Conservation (phyloP, 2,797 vertebrate genomes). For the Schizopygopsis pylzovi region DNA sequence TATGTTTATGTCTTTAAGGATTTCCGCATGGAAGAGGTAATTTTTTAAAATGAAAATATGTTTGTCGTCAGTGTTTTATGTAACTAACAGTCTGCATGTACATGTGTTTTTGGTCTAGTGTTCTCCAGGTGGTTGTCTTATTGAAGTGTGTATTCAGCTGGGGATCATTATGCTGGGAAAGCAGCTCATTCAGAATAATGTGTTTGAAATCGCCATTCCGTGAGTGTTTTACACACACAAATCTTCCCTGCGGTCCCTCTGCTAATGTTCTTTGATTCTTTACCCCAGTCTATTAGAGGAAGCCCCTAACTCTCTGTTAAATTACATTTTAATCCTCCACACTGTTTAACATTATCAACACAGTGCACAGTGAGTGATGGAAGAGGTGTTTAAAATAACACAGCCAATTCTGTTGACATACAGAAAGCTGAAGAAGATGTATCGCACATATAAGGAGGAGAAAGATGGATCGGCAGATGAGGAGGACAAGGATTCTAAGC, state of each 20-base stretch:
- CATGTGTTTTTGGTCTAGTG: slow-evolving; percentile 73
- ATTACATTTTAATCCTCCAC: neutral
- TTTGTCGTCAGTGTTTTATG: slow-evolving; percentile 3
- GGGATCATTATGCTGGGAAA: slow-evolving; percentile 99
- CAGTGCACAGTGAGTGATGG: neutral
- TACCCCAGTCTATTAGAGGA: neutral
- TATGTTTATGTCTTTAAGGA: slow-evolving; percentile 93
- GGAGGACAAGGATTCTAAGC: slow-evolving; percentile 73
- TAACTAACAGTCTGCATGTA: slow-evolving; percentile 22
- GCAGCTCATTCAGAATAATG: slow-evolving; percentile 97
- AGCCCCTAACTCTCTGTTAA: slow-evolving; percentile 10
- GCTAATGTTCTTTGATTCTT: slow-evolving; percentile 4
- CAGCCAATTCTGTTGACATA: neutral
- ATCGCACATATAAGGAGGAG: slow-evolving; percentile 75
- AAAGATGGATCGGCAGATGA: slow-evolving; percentile 71
- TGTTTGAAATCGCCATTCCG: slow-evolving; percentile 98
- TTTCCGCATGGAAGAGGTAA: slow-evolving; percentile 96
- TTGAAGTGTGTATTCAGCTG: slow-evolving; percentile 96
- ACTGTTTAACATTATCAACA: slow-evolving; percentile 20
- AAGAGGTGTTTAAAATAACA: neutral
- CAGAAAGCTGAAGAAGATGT: slow-evolving; percentile 84
- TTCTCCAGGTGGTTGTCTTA: slow-evolving; percentile 96
- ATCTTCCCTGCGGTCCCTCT: neutral
- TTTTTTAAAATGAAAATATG: slow-evolving; percentile 37
- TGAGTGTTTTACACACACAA: slow-evolving; percentile 74